Base-by-base conservation (phyloP, 2,113 vertebrate species). In the Emydocephalus ijimae region DNA sequence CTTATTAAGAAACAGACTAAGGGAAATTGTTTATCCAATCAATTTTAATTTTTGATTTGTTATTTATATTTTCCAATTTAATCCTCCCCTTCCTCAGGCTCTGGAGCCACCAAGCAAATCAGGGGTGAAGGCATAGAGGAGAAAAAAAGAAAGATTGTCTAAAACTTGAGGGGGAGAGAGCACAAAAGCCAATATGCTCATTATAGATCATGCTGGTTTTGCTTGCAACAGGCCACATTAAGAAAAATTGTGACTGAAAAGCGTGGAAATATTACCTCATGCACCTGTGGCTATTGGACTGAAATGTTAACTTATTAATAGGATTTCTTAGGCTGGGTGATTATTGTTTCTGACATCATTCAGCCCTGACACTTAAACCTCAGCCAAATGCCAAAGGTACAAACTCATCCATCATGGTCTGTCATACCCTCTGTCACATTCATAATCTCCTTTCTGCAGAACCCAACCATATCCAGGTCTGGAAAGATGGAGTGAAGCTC, bases 21-120 rank as follows among this genome's bases (percentile, higher is more conserved):
- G 98, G 97, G 96, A 98, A 98, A 98, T 98, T 98, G 98, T 98
- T 98, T 98, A 98, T 98, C 97, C 97, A 98, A 97, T 98, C 97
- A 97, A 98, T 98, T 98, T 97, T 98, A 97, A 98, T 98, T 98
- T 98, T 98, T 98, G 96, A 98, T 98, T 98, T 98, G 98, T 98
- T 98, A 98, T 98, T 98, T 98, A 97, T 98, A 97, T 98, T 98
- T 98, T 98, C 97, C 97, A 98, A 97, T 98, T 97, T 97, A 93
- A 94, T 97, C 96, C 95, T 96, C 97, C 95, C 96, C 94, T 97
- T 97, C 97, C 97, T 52, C 95, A 97, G 95, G 96, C 96, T 97
- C 92, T 94, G 69, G 81, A 92, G 87, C 95, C 96, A 95, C 95
- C 86, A 94, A 90, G 90, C 92, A 94, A 96, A 96, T 95, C 52